These are phyloP conservation scores for Morelia viridis DNA, from an alignment of 2,797 vertebrate genomes.

Conservation along the genomic window DNA sequence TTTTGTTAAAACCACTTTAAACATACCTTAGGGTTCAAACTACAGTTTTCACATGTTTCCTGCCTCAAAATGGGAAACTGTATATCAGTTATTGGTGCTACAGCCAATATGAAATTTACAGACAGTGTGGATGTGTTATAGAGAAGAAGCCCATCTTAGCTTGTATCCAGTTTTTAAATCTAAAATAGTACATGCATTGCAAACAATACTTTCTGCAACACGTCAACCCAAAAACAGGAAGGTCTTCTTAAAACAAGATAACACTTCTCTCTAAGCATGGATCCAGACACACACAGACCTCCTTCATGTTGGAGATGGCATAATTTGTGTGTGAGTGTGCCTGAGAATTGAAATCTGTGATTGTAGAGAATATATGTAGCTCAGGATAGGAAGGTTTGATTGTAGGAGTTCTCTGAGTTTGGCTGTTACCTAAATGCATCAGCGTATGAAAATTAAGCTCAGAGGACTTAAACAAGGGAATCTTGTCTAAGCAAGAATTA, in stretches of 20 bases:
- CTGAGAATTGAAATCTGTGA: background rate
- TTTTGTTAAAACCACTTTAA: background rate
- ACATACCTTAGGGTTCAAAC: background rate
- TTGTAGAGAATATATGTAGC: background rate
- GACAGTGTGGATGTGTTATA: background rate
- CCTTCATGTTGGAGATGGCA: background rate
- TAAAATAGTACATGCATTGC: background rate
- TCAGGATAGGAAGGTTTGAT: background rate
- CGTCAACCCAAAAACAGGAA: background rate
- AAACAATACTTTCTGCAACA: background rate
- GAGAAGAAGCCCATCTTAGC: background rate
- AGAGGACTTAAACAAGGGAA: background rate
- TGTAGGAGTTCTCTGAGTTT: background rate
- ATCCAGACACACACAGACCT: background rate
- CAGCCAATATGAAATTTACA: background rate
- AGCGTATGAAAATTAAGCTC: background rate
- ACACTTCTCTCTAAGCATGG: background rate
- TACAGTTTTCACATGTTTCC: background rate
- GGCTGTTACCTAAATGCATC: background rate
- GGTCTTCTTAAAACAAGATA: background rate
- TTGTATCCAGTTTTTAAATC: background rate
- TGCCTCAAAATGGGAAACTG: background rate
- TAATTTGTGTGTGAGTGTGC: background rate
- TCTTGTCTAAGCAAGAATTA: background rate
- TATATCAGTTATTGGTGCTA: background rate